These are phyloP conservation scores for Ptychoptera albimana DNA, from an alignment of 2,888 invertebrate species.

Conservation along the genomic window DNA sequence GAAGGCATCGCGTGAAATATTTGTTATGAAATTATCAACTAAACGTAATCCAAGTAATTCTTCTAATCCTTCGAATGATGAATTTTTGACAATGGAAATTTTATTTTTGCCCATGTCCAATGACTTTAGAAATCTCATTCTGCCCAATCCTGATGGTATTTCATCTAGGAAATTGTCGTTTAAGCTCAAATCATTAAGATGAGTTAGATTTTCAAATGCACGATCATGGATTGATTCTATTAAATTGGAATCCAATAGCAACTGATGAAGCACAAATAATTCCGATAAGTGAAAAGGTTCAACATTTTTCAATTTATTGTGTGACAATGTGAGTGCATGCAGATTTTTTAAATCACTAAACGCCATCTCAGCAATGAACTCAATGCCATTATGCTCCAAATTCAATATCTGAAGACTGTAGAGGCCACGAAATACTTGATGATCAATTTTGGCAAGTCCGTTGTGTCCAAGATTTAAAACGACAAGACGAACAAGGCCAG, in stretches of 20 bases:
- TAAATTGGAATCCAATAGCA: constrained; percentile 57
- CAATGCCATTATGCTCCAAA: constrained; percentile 54
- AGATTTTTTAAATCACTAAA: constrained; percentile 60
- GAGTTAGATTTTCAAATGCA: constrained; percentile 61
- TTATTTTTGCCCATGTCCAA: constrained; percentile 70
- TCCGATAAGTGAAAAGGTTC: constrained; percentile 55
- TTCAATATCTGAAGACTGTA: constrained; percentile 58
- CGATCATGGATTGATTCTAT: constrained; percentile 50
- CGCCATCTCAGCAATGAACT: constrained; percentile 52
- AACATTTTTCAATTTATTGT: constrained; percentile 52
- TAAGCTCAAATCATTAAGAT: constrained; percentile 58
- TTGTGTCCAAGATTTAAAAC: constrained; percentile 61
- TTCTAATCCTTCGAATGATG: constrained; percentile 56
- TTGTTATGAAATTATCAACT: constrained; percentile 63
- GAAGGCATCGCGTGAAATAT: constrained; percentile 59
- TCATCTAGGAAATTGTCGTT: constrained; percentile 55
- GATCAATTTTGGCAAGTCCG: constrained; percentile 50
- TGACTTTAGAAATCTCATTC: constrained; percentile 51
- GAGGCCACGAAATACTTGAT: constrained; percentile 54
- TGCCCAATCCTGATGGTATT: constrained; percentile 52
- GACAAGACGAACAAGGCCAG: constrained; percentile 53
- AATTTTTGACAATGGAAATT: constrained; percentile 51
- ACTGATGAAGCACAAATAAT: constrained; percentile 52
- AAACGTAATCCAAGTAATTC: constrained; percentile 59
- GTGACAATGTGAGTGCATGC: constrained; percentile 55